Percentiles rank a stretch among this genome's conserved stretches.
Evolutionary conservation across 1,140 invertebrate species (phyloP).

Genomic region (Phthorimaea operculella): DNA sequence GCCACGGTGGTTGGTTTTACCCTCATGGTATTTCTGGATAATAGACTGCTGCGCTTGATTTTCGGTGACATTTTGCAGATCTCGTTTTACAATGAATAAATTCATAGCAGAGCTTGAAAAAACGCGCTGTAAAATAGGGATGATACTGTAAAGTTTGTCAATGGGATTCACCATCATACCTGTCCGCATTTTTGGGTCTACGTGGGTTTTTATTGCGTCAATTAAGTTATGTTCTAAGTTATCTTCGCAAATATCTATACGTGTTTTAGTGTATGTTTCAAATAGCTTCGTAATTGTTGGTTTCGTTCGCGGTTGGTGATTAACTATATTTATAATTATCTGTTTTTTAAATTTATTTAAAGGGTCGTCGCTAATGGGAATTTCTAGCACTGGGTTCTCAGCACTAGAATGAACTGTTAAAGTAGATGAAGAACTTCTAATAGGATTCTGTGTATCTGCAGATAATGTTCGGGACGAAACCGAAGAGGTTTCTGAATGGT

Average conservation of each 20-base stretch:
- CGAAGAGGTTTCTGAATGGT: background rate
- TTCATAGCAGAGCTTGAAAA: conserved; percentile 8
- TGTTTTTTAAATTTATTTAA: conserved; percentile 9
- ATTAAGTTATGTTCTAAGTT: conserved; percentile 1
- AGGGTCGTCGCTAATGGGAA: conserved; percentile 2
- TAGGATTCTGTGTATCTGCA: background rate
- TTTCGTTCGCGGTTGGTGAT: background rate
- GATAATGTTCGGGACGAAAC: background rate
- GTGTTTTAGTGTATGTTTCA: background rate
- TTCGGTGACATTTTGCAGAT: conserved; percentile 6
- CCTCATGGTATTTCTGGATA: conserved; percentile 6
- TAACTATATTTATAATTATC: conserved; percentile 1
- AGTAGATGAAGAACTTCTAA: conserved; percentile 4
- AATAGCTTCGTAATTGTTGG: conserved; percentile 1
- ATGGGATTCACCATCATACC: conserved; percentile 1
- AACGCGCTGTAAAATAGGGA: background rate
- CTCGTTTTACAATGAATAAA: background rate
- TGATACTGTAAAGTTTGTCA: conserved; percentile 4
- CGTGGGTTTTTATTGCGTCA: background rate
- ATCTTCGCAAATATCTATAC: background rate
- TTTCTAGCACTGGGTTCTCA: conserved; percentile 6
- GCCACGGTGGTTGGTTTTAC: conserved; percentile 10
- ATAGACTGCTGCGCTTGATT: background rate
- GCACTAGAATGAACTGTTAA: conserved; percentile 2
- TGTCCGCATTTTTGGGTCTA: background rate